Conservation (phyloP, 2,113 vertebrate genomes). For the Prinia subflava region DNA sequence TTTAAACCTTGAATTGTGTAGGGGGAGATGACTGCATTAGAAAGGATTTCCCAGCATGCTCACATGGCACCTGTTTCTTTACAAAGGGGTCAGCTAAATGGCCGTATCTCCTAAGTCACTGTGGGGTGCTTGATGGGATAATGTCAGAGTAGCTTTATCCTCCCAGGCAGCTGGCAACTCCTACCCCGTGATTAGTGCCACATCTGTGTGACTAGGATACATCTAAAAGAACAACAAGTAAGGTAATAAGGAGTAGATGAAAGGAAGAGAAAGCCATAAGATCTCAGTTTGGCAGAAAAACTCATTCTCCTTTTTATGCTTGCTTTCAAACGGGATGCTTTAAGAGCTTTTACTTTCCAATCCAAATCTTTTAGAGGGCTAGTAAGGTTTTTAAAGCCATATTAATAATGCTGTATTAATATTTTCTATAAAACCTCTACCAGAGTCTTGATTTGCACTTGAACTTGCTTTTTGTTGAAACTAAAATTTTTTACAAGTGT, state of each 20-base stretch:
- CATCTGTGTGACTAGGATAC: neutral
- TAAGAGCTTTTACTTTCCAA: neutral
- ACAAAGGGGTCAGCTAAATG: constrained; percentile 2
- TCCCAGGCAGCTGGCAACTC: constrained; percentile 27
- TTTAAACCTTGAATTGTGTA: neutral
- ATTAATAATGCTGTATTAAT: neutral
- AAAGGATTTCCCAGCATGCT: constrained; percentile 26
- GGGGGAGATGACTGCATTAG: neutral
- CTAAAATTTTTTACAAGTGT: neutral
- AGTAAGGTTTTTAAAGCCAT: neutral
- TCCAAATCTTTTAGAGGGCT: neutral
- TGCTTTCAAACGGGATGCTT: neutral
- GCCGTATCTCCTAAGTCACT: constrained; percentile 9
- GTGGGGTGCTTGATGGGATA: constrained; percentile 40
- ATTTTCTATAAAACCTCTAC: neutral
- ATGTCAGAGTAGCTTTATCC: constrained; percentile 39
- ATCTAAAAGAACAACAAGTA: neutral
- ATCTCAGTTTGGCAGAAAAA: neutral
- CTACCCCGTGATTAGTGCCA: constrained; percentile 39
- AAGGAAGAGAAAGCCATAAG: neutral
- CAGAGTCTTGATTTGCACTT: neutral
- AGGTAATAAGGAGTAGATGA: neutral
- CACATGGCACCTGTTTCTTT: constrained; percentile 15
- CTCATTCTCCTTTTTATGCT: neutral
- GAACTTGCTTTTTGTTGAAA: neutral